phyloP scores from a whole-genome alignment of 2,797 vertebrate species.

The Notolepis coatsorum region DNA sequence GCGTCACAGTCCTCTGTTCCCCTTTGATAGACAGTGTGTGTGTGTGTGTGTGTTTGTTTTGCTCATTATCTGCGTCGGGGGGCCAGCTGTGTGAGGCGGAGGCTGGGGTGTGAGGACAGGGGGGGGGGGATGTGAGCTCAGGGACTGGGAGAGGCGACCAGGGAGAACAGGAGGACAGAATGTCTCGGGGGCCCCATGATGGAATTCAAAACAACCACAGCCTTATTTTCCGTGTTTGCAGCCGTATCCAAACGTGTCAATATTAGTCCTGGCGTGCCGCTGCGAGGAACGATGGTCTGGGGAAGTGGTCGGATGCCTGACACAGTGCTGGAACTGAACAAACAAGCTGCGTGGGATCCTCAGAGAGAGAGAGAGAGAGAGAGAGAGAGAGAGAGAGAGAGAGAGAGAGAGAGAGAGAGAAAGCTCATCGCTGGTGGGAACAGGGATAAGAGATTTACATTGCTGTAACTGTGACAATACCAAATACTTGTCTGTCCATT shows the following conservation, averaged over 20 bases:
- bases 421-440: not conserved
- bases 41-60: slow-evolving; percentile 47
- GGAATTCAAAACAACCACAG: slow-evolving; percentile 21
- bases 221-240: slow-evolving; percentile 5
- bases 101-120: slow-evolving; percentile 30
- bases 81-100: slow-evolving; percentile 52
- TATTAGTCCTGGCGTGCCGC: slow-evolving; percentile 10
- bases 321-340: not conserved
- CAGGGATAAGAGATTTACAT: not conserved
- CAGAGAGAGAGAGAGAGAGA: no score
- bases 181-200: not conserved
- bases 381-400: no score
- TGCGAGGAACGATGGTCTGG: slow-evolving; percentile 5
- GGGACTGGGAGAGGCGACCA: not conserved
- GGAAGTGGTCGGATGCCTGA: not conserved
- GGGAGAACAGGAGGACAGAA: slow-evolving; percentile 6
- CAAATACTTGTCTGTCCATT: not conserved
- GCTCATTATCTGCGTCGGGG: slow-evolving; percentile 53
- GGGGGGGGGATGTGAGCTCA: not conserved
- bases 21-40: slow-evolving; percentile 10
- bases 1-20: slow-evolving; percentile 37
- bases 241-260: slow-evolving; percentile 11
- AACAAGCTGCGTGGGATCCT: not conserved
- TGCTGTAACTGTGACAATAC: not conserved
- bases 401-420: slow-evolving; percentile 1